These are phyloP conservation scores for Erythrocercus mccallii DNA, from an alignment of 2,113 vertebrate genomes.

Conservation along the genomic window DNA sequence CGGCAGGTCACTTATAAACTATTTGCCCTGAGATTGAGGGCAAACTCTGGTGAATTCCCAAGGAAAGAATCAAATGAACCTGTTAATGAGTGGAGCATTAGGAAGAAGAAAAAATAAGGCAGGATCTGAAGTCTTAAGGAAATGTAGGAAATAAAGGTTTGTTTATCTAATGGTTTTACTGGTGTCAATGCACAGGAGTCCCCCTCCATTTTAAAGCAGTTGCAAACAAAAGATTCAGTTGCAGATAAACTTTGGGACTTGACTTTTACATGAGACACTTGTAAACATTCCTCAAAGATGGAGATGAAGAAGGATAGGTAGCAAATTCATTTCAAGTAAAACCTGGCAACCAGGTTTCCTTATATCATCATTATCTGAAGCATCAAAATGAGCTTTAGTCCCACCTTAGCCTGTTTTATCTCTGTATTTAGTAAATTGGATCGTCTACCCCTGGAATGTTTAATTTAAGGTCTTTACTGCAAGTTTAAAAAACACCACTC, in stretches of 20 bases:
- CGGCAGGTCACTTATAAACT: slow-evolving; percentile 65
- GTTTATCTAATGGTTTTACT: slow-evolving; percentile 51
- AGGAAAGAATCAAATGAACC: slow-evolving; percentile 75
- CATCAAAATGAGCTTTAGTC: not conserved
- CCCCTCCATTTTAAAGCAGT: not conserved
- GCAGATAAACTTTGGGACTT: slow-evolving; percentile 16
- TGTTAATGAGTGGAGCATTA: slow-evolving; percentile 70
- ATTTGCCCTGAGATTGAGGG: slow-evolving; percentile 65
- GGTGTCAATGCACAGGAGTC: not conserved
- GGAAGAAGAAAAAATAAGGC: not conserved
- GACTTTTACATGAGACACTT: not conserved
- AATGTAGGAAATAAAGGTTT: slow-evolving; percentile 54
- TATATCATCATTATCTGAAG: not conserved
- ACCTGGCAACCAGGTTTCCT: not conserved
- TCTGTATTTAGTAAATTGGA: not conserved
- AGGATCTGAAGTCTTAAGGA: slow-evolving; percentile 46
- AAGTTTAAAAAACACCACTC: not conserved
- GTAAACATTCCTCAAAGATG: not conserved
- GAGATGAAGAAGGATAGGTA: not conserved
- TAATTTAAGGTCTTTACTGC: not conserved
- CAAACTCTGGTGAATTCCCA: slow-evolving; percentile 71
- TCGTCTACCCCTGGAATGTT: not conserved
- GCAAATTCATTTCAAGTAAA: not conserved
- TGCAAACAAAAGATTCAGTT: slow-evolving; percentile 30
- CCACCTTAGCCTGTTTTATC: not conserved